phyloP scores from a whole-genome alignment of 2,888 invertebrate genomes.

The Cerastoderma edule region DNA sequence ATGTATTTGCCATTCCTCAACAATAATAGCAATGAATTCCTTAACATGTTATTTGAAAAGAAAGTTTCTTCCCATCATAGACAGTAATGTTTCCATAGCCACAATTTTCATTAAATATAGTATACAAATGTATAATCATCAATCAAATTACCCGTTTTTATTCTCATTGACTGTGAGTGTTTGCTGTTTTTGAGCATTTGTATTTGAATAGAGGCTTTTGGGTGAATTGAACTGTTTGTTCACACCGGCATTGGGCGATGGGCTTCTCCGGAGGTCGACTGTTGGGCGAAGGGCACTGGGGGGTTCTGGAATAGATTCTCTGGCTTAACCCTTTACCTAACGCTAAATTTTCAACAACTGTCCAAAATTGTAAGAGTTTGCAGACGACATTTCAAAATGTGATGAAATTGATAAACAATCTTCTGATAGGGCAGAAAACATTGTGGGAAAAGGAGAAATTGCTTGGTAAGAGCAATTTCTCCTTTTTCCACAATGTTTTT shows the following conservation, averaged over 20 bases:
- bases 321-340: too few relatives aligned
- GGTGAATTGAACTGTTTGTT: slow-evolving; percentile 97
- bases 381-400: too few relatives aligned
- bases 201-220: slow-evolving; percentile 96
- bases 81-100: slow-evolving; percentile 12
- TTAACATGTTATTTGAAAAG: too few relatives aligned
- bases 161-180: slow-evolving; percentile 18
- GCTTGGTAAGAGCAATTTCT: too few relatives aligned
- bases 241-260: slow-evolving; percentile 62
- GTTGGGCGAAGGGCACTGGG: slow-evolving; percentile 69
- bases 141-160: slow-evolving; percentile 14
- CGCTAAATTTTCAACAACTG: too few relatives aligned
- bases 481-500: too few relatives aligned
- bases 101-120: slow-evolving; percentile 8
- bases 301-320: slow-evolving; percentile 69
- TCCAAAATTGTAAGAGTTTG: too few relatives aligned
- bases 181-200: slow-evolving; percentile 86
- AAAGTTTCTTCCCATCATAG: slow-evolving; percentile 1
- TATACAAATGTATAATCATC: background rate
- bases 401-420: too few relatives aligned
- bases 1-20: too few relatives aligned
- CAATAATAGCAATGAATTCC: too few relatives aligned
- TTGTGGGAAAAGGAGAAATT: too few relatives aligned
- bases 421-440: too few relatives aligned
- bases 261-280: slow-evolving; percentile 61